phyloP scores from a whole-genome alignment of 2,113 vertebrate genomes.

The Platichthys stellatus region DNA sequence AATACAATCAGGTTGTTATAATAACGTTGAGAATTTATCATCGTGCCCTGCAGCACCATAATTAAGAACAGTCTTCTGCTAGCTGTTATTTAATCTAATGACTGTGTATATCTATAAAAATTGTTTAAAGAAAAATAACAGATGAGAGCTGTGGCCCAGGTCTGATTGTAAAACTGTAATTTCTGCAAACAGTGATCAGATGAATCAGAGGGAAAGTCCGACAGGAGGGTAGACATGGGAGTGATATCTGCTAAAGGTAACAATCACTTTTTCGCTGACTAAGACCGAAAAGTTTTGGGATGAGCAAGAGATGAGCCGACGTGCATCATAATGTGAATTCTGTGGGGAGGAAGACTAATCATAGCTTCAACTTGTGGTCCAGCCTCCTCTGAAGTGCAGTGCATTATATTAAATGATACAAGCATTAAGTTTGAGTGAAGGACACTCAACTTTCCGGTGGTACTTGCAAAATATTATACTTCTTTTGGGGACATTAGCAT shows the following conservation, averaged over 20 bases:
- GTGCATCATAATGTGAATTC: conserved; percentile 53
- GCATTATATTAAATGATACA: conserved; percentile 34
- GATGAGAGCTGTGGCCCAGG: not conserved
- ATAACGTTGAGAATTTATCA: no score
- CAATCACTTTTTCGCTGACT: conserved; percentile 53
- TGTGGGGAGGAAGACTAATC: conserved; percentile 28
- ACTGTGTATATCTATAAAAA: not conserved
- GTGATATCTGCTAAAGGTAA: conserved; percentile 21
- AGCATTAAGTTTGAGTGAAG: conserved; percentile 15
- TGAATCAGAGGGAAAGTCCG: conserved; percentile 37
- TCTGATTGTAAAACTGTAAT: conserved; percentile 19
- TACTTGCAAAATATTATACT: not conserved
- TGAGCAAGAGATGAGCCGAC: conserved; percentile 33
- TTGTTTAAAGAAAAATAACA: not conserved
- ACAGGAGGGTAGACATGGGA: conserved; percentile 38
- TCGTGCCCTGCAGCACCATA: no score
- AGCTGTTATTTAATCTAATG: not conserved
- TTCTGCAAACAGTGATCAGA: conserved; percentile 50
- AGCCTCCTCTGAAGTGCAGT: conserved; percentile 12
- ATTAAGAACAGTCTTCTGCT: not conserved
- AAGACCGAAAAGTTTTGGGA: conserved; percentile 41
- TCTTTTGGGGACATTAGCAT: not conserved
- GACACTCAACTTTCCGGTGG: not conserved
- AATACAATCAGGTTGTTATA: no score
- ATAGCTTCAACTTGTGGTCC: conserved; percentile 22